These are phyloP conservation scores for Channa striata DNA, from an alignment of 2,797 vertebrate genomes.

Conservation along the genomic window DNA sequence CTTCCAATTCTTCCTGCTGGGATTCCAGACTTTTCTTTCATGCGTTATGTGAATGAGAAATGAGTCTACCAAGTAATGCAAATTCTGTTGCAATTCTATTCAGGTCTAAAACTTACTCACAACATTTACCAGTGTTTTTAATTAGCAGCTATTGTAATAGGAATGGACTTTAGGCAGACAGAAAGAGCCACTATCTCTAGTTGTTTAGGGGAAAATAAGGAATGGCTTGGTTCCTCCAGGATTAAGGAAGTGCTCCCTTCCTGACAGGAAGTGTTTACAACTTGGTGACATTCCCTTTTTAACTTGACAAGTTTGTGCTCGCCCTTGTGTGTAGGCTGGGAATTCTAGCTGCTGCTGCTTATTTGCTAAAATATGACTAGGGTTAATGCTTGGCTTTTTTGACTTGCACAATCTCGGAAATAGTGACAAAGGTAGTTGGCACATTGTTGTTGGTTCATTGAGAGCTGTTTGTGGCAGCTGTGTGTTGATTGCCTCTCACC, in stretches of 20 bases:
- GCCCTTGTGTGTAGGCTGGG: constrained; percentile 66
- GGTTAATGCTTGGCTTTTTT: constrained; percentile 47
- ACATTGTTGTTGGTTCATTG: constrained; percentile 24
- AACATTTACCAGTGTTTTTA: background rate
- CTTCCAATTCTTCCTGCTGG: constrained; percentile 49
- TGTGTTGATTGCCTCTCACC: constrained; percentile 21
- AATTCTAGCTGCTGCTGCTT: constrained; percentile 53
- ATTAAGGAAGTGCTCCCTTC: constrained; percentile 88
- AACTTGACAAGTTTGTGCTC: constrained; percentile 80
- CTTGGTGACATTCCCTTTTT: constrained; percentile 87
- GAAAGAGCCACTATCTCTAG: constrained; percentile 54
- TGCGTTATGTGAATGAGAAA: constrained; percentile 41
- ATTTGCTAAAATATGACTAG: constrained; percentile 56
- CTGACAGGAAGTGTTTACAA: constrained; percentile 89
- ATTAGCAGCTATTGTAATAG: constrained; percentile 10
- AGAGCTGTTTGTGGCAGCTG: constrained; percentile 36
- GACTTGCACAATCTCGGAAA: constrained; percentile 44
- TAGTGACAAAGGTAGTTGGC: constrained; percentile 38
- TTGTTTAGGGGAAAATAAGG: constrained; percentile 75
- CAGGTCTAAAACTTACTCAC: background rate
- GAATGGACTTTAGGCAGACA: background rate
- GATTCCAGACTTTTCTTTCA: constrained; percentile 41
- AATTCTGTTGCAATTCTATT: background rate
- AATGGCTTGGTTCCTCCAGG: constrained; percentile 79
- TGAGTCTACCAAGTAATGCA: background rate